These are phyloP conservation scores for Platycheirus albimanus DNA, from an alignment of 2,888 invertebrate species.

Conservation along the genomic window DNA sequence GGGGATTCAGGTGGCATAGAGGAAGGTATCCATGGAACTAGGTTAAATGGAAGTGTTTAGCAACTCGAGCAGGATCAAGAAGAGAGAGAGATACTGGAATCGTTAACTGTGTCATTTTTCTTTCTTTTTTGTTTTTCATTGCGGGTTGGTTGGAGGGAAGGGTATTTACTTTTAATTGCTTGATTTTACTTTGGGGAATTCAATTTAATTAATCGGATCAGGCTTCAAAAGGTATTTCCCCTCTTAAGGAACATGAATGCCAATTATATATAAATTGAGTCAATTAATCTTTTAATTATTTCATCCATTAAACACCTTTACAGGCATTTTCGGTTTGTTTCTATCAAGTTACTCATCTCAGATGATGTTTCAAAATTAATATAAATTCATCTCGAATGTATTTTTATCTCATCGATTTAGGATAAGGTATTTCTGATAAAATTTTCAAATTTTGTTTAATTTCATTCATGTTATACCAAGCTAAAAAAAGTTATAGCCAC, in stretches of 20 bases:
- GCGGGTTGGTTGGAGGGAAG: too few species aligned
- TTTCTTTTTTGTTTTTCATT: constrained; percentile 11
- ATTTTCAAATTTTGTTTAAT: too few species aligned
- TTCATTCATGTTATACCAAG: too few species aligned
- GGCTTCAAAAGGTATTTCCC: not conserved
- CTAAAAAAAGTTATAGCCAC: too few species aligned
- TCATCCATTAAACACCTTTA: not conserved
- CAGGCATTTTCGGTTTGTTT: too few species aligned
- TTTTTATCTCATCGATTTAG: too few species aligned
- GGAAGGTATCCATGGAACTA: constrained; percentile 25
- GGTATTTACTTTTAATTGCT: constrained; percentile 47
- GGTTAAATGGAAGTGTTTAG: constrained; percentile 54
- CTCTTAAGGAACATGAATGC: not conserved
- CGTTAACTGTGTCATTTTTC: constrained; percentile 9
- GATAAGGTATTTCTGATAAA: too few species aligned
- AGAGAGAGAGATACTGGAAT: constrained; percentile 4
- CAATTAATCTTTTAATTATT: too few species aligned
- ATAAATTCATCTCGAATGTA: too few species aligned
- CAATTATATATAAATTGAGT: constrained; percentile 38
- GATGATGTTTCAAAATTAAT: too few species aligned
- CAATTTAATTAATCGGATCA: constrained; percentile 47
- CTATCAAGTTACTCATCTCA: too few species aligned
- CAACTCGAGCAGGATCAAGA: constrained; percentile 35
- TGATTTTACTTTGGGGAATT: constrained; percentile 17
- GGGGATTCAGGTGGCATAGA: constrained; percentile 29